Evolutionary conservation across 2,888 invertebrate species (phyloP), one percentile per base, ranked within the genome.

Genomic region (Neocrepidodera transversa): DNA sequence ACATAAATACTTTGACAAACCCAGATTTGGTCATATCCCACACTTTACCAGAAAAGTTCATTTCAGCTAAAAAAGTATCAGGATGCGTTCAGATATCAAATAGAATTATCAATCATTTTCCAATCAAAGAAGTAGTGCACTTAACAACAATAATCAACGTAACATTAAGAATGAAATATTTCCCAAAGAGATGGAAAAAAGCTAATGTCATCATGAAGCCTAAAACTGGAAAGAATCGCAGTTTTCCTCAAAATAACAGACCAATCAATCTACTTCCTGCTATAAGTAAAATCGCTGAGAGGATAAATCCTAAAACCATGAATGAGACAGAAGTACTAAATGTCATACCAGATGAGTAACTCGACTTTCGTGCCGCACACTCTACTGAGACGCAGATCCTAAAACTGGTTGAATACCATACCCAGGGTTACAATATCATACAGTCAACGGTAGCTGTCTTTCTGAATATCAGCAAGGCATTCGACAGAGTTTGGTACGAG

Each of bases 401-500:
- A 0, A 58, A 71, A 52, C 63, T 78, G 4, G 60, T 64, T 4
- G 63, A 71, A 45, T 11, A 64, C 14, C 64, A 70, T 10, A 55
- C 63, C 1, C 40, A 64, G 4, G 70, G 68, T 14, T 68, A 73
- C n/a, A 66, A 70, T 28, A 52, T 55, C 2, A 64, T 64, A 18
- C 52, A 70, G 47, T 56, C 59, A 3, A 72, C 71, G 2, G 71
- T 67, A 5, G 65, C 72, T 14, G 58, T 72, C 1, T 59, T 74
- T 6, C 57, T 78, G 0, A 75, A 78, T 47, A 60, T 75, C 1
- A 66, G 69, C 36, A 71, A 72, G 54, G 75, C 74, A 0, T 76
- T 77, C 56, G 71, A 77, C 60, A 64, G 66, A 10, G 73, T 77
- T 2, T 76, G 75, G 73, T 73, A 74, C 36, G 51, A 68, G 1